Evolutionary conservation across 2,797 vertebrate genomes (phyloP), one percentile per base, ranked within the genome.

Genomic region (Zenarchopterus dispar): DNA sequence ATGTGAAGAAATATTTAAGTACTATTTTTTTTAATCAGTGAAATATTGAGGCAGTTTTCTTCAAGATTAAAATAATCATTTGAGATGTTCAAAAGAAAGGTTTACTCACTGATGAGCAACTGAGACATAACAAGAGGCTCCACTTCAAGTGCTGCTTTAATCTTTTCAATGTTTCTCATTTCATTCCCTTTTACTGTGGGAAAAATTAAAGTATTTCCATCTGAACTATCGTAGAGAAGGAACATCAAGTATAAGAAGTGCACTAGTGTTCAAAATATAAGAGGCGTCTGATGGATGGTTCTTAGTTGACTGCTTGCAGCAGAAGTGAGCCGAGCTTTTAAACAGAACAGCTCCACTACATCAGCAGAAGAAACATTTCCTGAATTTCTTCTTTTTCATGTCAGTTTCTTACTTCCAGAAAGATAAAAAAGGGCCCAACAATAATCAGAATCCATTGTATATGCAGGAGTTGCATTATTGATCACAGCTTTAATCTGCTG

Each of bases 401-500:
- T 64, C 41, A 63, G 33, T 68, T 51, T 49, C 41, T n/a, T 28
- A 39, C 62, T 26, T 70, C 46, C 36, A 59, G 28, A 33, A 1
- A 48, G 64, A 55, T 41, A 45, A 60, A 80, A 22, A 39, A 61
- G 56, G 49, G 4, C 31, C 21, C 3, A 15, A 28, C 24, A 4
- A 17, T 66, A 18, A 61, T 73, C 42, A 47, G 22, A 56, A 61
- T 67, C 21, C 19, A 74, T 67, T 10, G 59, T 75, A 64, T 8
- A 69, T 18, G 59, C 31, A 41, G 15, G 17, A 33, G 61, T 33
- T 71, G 41, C 16, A 56, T 74, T 47, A 51, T 56, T 75, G 70
- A 73, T 73, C 59, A 21, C 13, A 47, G 77, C 66, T 79, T 72
- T 75, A 75, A 72, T 81, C 58, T 24, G 52, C 33, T 52, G 56